Base-by-base conservation (phyloP, 2,113 vertebrate species). In the Oryzias melastigma region DNA sequence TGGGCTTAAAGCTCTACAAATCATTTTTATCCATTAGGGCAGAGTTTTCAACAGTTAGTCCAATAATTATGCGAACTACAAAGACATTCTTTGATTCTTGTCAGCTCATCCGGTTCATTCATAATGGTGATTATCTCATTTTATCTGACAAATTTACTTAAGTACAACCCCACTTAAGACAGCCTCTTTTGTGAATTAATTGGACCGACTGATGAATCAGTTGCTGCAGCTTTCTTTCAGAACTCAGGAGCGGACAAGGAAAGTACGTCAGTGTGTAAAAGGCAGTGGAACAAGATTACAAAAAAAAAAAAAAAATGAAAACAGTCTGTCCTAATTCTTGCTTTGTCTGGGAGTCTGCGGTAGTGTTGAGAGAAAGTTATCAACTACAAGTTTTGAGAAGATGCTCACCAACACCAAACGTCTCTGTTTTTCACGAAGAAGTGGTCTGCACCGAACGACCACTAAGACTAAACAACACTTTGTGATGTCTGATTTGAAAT, bases 31-130 rank as follows among this genome's bases (percentile, higher is more conserved):
- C 82, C 79, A 85, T 86, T 80, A 76, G 82, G 71, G 73, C 77
- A 81, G 69, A 87, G 77, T 85, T 87, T 84, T 89, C 55, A 76
- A 73, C 77, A 68, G 72, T 74, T 68, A 62, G 43, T 81, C 82
- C 59, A 84, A 84, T 82, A 67, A 81, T 78, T 87, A 80, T 50
- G 80, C 68, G 87, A 91, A 91, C 93, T 93, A 93, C 92, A 91
- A 92, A 91, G 87, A 76, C 85, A 75, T 85, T 87, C 89, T 92
- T 88, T 91, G 93, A 94, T 93, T 88, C 90, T 93, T 92, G 92
- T 91, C 84, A 40, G 77, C 74, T 81, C 88, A 90, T 91, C 92
- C 83, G 88, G 90, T 85, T 78, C 87, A 87, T 78, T 65, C 52
- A 80, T 78, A 49, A 61, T 75, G 87, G 10, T 89, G 93, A 90